Evolutionary conservation across 1,140 invertebrate species (phyloP).

Genomic region (Melipona quadrifasciata): DNA sequence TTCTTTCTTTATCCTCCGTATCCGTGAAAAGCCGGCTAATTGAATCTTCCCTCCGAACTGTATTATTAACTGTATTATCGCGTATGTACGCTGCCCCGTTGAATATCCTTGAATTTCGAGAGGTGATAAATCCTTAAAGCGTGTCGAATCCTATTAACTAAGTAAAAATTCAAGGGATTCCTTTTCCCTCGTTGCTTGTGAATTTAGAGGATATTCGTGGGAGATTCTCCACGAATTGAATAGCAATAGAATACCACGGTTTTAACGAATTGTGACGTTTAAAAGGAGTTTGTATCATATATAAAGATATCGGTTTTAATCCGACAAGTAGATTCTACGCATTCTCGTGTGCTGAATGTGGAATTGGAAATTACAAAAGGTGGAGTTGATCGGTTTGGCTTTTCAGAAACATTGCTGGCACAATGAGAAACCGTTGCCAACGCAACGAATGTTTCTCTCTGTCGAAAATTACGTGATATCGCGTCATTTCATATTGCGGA

Average conservation of each 20-base stretch:
- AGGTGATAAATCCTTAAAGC: background rate
- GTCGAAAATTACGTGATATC: background rate
- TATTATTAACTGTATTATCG: background rate
- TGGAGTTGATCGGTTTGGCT: background rate
- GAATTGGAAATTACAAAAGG: background rate
- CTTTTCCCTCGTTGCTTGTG: background rate
- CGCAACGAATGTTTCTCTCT: background rate
- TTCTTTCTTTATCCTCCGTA: background rate
- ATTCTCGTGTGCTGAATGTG: too few species aligned
- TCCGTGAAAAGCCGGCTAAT: background rate
- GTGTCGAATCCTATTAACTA: background rate
- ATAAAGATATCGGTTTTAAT: too few species aligned
- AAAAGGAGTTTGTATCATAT: background rate
- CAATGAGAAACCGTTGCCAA: too few species aligned
- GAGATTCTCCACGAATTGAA: too few species aligned
- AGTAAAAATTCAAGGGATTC: background rate
- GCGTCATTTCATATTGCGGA: background rate
- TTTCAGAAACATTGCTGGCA: too few species aligned
- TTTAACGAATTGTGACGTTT: background rate
- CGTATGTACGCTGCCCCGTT: too few species aligned
- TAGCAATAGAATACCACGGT: background rate
- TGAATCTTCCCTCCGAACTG: background rate
- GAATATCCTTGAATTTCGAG: background rate
- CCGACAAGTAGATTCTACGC: too few species aligned
- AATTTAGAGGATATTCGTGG: background rate